These are phyloP conservation scores for Poecilia wingei DNA, from an alignment of 2,797 vertebrate species.

Conservation along the genomic window DNA sequence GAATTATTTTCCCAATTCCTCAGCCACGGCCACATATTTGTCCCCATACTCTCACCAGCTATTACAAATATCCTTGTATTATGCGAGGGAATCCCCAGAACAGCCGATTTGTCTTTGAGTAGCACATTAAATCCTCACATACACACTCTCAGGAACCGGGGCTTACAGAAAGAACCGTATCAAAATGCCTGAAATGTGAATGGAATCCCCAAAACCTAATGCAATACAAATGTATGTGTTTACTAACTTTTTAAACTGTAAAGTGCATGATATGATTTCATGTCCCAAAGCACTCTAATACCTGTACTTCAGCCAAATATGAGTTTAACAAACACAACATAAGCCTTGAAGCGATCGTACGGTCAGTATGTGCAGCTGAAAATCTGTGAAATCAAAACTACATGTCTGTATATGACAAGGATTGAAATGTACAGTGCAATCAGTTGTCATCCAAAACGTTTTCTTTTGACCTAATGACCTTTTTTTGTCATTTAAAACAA, in stretches of 20 bases:
- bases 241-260: background rate
- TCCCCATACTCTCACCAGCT: constrained; percentile 28
- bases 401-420: background rate
- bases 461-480: background rate
- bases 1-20: constrained; percentile 45
- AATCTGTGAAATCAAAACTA: background rate
- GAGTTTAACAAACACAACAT: background rate
- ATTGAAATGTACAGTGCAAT: background rate
- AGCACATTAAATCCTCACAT: background rate
- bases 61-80: constrained; percentile 32
- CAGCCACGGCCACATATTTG: constrained; percentile 37
- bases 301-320: background rate
- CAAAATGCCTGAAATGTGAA: background rate
- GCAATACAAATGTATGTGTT: background rate
- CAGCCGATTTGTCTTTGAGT: constrained; percentile 1
- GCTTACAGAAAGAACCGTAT: background rate
- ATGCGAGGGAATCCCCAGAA: constrained; percentile 7
- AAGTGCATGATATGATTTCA: background rate
- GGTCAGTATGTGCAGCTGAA: background rate
- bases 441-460: background rate
- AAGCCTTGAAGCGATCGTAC: background rate
- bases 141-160: background rate
- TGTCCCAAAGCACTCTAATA: background rate
- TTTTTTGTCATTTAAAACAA: background rate
- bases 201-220: background rate